Evolutionary conservation across 2,797 vertebrate genomes (phyloP), one percentile per base, ranked within the genome.

Genomic region (Pangasius djambal): DNA sequence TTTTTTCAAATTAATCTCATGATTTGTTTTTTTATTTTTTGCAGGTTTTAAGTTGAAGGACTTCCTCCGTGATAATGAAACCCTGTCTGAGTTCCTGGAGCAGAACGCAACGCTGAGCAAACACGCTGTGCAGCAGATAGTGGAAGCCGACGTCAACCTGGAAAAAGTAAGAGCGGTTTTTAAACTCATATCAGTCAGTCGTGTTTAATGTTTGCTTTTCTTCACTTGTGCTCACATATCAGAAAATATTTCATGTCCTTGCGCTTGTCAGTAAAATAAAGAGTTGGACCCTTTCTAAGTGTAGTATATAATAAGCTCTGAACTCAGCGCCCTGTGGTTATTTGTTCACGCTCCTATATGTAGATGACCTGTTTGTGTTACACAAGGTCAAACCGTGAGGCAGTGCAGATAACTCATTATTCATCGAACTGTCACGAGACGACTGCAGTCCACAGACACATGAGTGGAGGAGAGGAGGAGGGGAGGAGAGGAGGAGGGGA

Each of bases 41-140:
- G 0, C 92, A 99, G 98, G 94, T 89, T 95, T 99, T 94, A 99
- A 97, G 92, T 94, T 99, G 92, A 97, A 95, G 92, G 97, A 99
- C 95, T 99, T 99, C 87, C 94, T 99, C 91, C 92, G 92, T 91
- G 97, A 98, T 92, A 95, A 98, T 5, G 98, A 99, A 94, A 98
- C 97, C 0, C 95, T 99, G 86, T 98, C 98, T 74, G 95, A 94
- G 87, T 99, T 99, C 94, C 96, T 99, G 74, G 94, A 94, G 89
- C 95, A 94, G 88, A 98, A 99, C 52, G 94, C 97, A 22, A 97
- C 97, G 31, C 94, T 99, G 92, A 96, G 98, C 57, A 94, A 74
- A 61, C 93, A 97, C 6, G 93, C 95, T 0, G 94, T 98, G 90
- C 95, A 95, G 86, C 96, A 97, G 85, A 96, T 99, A 9, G 93